Base-by-base conservation (phyloP, 2,888 invertebrate genomes). In the Oscheius myriophilus region DNA sequence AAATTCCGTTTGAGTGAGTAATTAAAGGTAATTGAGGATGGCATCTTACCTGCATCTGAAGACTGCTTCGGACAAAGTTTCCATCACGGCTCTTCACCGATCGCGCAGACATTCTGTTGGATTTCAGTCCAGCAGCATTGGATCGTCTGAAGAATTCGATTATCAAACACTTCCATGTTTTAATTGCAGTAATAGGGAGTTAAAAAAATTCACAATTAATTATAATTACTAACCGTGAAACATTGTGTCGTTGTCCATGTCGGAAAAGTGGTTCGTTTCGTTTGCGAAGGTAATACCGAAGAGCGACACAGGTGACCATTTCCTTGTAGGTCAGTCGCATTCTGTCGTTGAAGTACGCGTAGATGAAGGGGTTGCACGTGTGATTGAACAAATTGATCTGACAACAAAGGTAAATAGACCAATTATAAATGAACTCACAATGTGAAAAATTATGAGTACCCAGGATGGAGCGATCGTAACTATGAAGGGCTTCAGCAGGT, bases 331-430 rank as follows among this genome's bases (percentile, higher is more conserved):
- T 81, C 57, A 79, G n/a, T 11, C 83, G 72, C 84, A 84, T 84
- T 18, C 84, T 69, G 51, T 84, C 84, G 68, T 84, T 84, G 72
- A 84, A 84, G 55, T 84, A 84, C 0, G 83, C 82, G 67, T 84
- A 84, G 58, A 84, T 84, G 69, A 84, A 84, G 25, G 82, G 84
- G 62, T 84, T 84, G 52, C 83, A 82, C 18, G 78, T 75, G 70
- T 84, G 84, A 67, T 83, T 84, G 58, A 73, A 70, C 39, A 84
- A 58, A 78, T 82, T 83, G 43, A 84, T 70, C 84, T 84, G 55
- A 33, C 78, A 66, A 43, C 11, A 0, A 18, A 16, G 54, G 33
- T 67, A n/a, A n/a, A n/a, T n/a, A n/a, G n/a, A n/a, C n/a, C n/a
- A n/a, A n/a, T n/a, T 18, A 6, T 11, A 23, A 43, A 43, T 43